These are phyloP conservation scores for Drosophila buzzatii DNA, from an alignment of 2,888 invertebrate species.

Conservation along the genomic window DNA sequence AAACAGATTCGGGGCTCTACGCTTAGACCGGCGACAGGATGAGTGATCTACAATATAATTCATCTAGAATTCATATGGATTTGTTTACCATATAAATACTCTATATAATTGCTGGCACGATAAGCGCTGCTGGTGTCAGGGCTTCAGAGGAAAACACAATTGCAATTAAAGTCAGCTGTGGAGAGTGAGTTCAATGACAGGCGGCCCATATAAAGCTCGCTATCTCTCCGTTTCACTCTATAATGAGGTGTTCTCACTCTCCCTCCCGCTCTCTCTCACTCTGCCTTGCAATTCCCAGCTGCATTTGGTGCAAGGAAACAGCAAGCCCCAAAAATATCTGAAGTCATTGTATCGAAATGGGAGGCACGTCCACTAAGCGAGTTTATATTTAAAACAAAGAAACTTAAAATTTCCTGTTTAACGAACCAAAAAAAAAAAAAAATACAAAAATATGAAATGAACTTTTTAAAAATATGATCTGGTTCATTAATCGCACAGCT, in stretches of 20 bases:
- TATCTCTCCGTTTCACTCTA: slow-evolving; percentile 8
- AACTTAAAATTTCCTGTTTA: slow-evolving; percentile 24
- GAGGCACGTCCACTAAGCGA: slow-evolving; percentile 56
- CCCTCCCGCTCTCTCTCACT: slow-evolving; percentile 1
- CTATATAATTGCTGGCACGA: slow-evolving; percentile 20
- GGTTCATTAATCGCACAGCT: slow-evolving; percentile 51
- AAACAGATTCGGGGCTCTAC: not conserved
- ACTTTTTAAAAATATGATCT: slow-evolving; percentile 3
- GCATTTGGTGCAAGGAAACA: slow-evolving; percentile 28
- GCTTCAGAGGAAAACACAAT: not conserved
- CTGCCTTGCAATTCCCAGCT: slow-evolving; percentile 6
- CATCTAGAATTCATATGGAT: slow-evolving; percentile 1
- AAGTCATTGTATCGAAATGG: slow-evolving; percentile 24
- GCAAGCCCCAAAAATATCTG: slow-evolving; percentile 44
- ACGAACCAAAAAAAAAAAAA: no score
- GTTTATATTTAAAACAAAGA: slow-evolving; percentile 58
- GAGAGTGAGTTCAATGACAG: slow-evolving; percentile 54
- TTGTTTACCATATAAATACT: not conserved
- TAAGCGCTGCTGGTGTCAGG: slow-evolving; percentile 25
- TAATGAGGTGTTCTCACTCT: not conserved
- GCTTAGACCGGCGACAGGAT: slow-evolving; percentile 3
- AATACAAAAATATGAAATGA: slow-evolving; percentile 14
- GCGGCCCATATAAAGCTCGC: slow-evolving; percentile 42
- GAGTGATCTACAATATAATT: slow-evolving; percentile 1
- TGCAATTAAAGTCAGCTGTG: slow-evolving; percentile 12